phyloP scores from a whole-genome alignment of 2,797 vertebrate species.

The Mustela erminea region DNA sequence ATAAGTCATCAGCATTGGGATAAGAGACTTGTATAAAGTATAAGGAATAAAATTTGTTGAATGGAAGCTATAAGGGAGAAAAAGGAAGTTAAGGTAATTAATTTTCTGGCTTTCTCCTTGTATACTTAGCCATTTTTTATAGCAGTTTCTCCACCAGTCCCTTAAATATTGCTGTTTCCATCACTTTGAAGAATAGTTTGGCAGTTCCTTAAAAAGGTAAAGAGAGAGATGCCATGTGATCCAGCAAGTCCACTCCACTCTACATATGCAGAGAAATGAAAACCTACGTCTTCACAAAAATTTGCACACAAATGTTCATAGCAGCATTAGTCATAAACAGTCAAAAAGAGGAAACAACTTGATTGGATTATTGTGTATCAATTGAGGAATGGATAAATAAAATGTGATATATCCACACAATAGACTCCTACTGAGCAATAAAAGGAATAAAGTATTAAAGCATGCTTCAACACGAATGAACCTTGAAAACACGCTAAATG shows the following conservation, averaged over 20 bases:
- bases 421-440: background rate
- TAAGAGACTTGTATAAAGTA: background rate
- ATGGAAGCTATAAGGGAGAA: background rate
- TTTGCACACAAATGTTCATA: background rate
- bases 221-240: background rate
- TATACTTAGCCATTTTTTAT: background rate
- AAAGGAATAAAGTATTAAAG: background rate
- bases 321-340: background rate
- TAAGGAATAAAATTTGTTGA: background rate
- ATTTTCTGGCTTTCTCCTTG: background rate
- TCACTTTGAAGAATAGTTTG: background rate
- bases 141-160: background rate
- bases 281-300: background rate
- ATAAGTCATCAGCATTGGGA: background rate
- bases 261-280: background rate
- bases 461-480: background rate
- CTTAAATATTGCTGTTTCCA: background rate
- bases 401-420: background rate
- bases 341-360: background rate
- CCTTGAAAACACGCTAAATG: background rate
- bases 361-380: background rate
- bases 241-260: background rate
- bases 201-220: background rate
- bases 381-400: background rate
- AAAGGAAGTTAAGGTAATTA: background rate